A percentile compares a stretch with the other conserved stretches of the same genome.
Evolutionary conservation across 2,113 vertebrate species (phyloP).

Genomic region (Petroica traversi): DNA sequence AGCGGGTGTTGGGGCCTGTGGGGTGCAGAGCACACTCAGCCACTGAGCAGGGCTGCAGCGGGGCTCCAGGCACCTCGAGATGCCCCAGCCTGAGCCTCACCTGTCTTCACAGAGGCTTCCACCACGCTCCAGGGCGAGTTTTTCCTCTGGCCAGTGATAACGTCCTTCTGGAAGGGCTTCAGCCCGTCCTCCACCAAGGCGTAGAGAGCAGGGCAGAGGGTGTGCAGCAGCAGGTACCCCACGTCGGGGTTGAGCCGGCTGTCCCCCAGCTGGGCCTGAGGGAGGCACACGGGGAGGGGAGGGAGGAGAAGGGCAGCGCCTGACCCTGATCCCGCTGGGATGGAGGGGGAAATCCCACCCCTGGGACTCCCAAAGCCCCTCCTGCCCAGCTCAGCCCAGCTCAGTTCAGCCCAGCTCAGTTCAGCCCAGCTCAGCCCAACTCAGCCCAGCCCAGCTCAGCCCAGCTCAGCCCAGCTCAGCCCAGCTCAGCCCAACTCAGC

Average conservation of each 20-base stretch:
- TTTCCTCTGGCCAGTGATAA: slow-evolving; percentile 89
- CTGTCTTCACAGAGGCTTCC: slow-evolving; percentile 87
- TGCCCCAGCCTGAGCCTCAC: slow-evolving; percentile 18
- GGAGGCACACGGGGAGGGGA: neutral
- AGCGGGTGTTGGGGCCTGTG: slow-evolving; percentile 77
- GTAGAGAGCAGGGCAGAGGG: slow-evolving; percentile 88
- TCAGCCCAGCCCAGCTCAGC: no score
- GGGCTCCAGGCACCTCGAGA: neutral
- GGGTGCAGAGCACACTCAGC: rapidly evolving
- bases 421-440: no score
- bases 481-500: no score
- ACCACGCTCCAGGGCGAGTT: slow-evolving; percentile 91
- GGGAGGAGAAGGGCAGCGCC: neutral
- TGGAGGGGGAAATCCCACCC: neutral
- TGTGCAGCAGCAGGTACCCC: slow-evolving; percentile 89
- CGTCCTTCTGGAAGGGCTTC: slow-evolving; percentile 92
- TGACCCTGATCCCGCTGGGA: neutral
- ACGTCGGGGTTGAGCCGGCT: slow-evolving; percentile 89
- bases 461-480: no score
- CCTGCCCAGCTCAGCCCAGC: neutral
- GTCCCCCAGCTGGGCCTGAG: slow-evolving; percentile 91
- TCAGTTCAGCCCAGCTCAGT: no score
- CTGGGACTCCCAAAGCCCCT: neutral
- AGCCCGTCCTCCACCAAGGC: slow-evolving; percentile 87
- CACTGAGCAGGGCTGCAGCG: neutral